These are phyloP conservation scores for Lacanobia wlatinum DNA, from an alignment of 2,888 invertebrate species.

Conservation along the genomic window DNA sequence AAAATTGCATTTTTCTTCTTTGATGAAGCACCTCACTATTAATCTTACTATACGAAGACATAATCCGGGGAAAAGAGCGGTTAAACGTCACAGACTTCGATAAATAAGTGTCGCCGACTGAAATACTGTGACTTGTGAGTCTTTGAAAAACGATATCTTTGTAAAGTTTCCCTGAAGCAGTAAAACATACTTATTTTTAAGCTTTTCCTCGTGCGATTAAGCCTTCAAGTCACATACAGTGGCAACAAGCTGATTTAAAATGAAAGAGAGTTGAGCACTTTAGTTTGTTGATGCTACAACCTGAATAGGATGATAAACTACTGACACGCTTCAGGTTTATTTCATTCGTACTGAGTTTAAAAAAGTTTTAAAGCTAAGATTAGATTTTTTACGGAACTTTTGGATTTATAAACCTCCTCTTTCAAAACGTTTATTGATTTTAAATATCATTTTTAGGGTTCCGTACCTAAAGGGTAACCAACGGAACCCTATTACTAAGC, in stretches of 20 bases:
- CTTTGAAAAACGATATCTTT: slow-evolving; percentile 59
- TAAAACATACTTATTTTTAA: slow-evolving; percentile 61
- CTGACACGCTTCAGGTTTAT: slow-evolving; percentile 22
- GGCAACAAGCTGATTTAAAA: slow-evolving; percentile 43
- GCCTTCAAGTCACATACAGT: slow-evolving; percentile 57
- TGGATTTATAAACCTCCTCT: not conserved
- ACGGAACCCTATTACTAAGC: too few species aligned
- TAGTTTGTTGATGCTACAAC: slow-evolving; percentile 38
- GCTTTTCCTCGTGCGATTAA: slow-evolving; percentile 55
- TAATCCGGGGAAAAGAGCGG: slow-evolving; percentile 64
- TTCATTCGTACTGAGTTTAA: not conserved
- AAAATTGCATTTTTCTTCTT: slow-evolving; percentile 68
- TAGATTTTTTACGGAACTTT: not conserved
- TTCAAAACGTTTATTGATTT: not conserved
- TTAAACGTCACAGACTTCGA: slow-evolving; percentile 62
- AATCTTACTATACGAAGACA: slow-evolving; percentile 68
- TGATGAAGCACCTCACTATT: slow-evolving; percentile 69
- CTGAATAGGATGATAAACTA: slow-evolving; percentile 43
- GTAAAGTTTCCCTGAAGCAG: slow-evolving; percentile 42
- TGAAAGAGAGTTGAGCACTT: slow-evolving; percentile 37
- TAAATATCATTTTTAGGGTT: too few species aligned
- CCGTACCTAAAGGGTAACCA: too few species aligned
- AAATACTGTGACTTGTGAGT: slow-evolving; percentile 53
- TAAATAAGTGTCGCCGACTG: slow-evolving; percentile 58
- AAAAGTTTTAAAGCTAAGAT: not conserved